Evolutionary conservation across 1,140 invertebrate genomes (phyloP), one percentile per base, ranked within the genome.

Genomic region (Magallana ariakensis): DNA sequence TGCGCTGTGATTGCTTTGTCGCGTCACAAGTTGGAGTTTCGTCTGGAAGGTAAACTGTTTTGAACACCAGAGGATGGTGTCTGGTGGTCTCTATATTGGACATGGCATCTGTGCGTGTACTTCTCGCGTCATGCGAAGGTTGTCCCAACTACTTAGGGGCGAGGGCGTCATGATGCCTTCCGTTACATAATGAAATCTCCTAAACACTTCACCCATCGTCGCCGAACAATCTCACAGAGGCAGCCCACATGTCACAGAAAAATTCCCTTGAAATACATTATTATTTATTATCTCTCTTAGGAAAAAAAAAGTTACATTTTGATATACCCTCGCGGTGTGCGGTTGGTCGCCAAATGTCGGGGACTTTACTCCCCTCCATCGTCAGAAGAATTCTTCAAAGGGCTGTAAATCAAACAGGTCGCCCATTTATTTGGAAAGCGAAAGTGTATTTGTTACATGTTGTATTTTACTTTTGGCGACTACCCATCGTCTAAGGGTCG

Each of bases 311-410:
- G 9, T 46, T 46, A 46, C 19, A 75, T 75, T 75, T 75, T 75
- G 26, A 22, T 75, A 75, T 75, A 75, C 66, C 66, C 66, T 75
- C 66, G 66, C 33, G 66, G 66, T 75, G 66, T 75, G 66, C 15
- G 66, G 66, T 75, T 75, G 22, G 66, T 75, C 66, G 66, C 66
- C 66, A 75, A 26, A 26, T 75, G 22, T 75, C 19, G 66, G 66
- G 66, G 22, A 75, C 66, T 75, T 75, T 75, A 75, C 66, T 75
- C 13, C 22, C 66, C 66, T 75, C 66, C 66, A 8, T 75, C 66
- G 66, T 75, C 66, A 75, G 66, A 75, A 75, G 66, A 75, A 75
- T 75, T 75, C 66, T 75, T 75, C 66, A 75, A 75, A 75, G 66
- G 66, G 66, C 66, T 75, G 66, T 75, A 75, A 75, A 75, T 75